Base-by-base conservation (phyloP, 2,888 invertebrate species). In the Melieria omissa region DNA sequence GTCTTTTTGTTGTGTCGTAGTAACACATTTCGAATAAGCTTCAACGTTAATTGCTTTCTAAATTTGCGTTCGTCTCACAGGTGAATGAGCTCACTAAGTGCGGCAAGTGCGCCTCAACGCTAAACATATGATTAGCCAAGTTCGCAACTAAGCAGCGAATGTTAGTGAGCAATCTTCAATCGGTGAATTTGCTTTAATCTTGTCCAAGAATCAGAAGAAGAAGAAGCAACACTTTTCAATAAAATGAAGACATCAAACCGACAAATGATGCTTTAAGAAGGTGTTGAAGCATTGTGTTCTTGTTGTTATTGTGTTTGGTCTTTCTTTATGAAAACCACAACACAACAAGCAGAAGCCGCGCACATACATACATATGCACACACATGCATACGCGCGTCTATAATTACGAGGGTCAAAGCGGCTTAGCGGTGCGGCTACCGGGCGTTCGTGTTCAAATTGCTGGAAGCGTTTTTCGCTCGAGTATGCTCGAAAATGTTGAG, bases 401-500 rank as follows among this genome's bases (percentile, higher is more conserved):
- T 62, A 62, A 62, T 62, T 62, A 62, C 29, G 47, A 62, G 62
- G 62, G 62, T 14, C 47, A 47, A 6, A 45, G 62, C 8, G 60
- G 10, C 12, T 5, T 12, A 61, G 44, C 5, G 9, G 12, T 8
- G 12, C 12, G 14, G 52, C 14, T 52, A 14, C 12, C 64, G 72
- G 71, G 77, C 77, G 79, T 79, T 76, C 75, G 79, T 75, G 4
- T 68, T 29, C 55, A 44, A 66, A 72, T 62, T 61, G 68, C 71
- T 64, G 58, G 66, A 65, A 68, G 74, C 74, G 66, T 71, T 70
- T 68, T 66, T 60, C 55, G 14, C 46, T 12, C 9, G 55, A 64
- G 29, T 54, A 46, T 61, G 29, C 29, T 42, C 49, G n/a, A 54
- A 62, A 65, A 16, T 58, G 52, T 60, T 68, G 6, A 52, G 62